Conservation (phyloP, 2,888 invertebrate genomes). For the Eilema caniola region DNA sequence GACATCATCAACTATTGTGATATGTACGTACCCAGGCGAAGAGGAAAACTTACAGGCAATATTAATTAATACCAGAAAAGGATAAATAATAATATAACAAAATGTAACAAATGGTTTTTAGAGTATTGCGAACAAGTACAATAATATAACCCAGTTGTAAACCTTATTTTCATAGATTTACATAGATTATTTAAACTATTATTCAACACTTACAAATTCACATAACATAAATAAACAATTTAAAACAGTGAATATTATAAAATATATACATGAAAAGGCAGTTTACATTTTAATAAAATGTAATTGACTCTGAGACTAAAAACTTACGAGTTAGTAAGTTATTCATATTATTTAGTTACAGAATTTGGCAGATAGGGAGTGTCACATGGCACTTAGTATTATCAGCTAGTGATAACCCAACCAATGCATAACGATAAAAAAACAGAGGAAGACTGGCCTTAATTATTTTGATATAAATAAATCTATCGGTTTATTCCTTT, state of each 20-base stretch:
- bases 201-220: conserved; percentile 9
- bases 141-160: conserved; percentile 1
- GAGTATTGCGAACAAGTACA: neutral
- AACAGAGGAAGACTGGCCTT: conserved; percentile 77
- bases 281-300: conserved; percentile 9
- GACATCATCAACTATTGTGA: conserved; percentile 46
- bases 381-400: conserved; percentile 82
- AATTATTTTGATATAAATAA: conserved; percentile 71
- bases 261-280: conserved; percentile 3
- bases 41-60: conserved; percentile 48
- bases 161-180: conserved; percentile 6
- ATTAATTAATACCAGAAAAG: conserved; percentile 32
- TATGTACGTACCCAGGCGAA: conserved; percentile 26
- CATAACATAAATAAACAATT: neutral
- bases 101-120: conserved; percentile 18
- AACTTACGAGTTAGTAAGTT: conserved; percentile 19
- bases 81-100: conserved; percentile 32
- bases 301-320: neutral
- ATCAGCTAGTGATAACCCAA: conserved; percentile 83
- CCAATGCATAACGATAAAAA: conserved; percentile 82
- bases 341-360: conserved; percentile 45
- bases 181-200: conserved; percentile 2
- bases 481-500: conserved; percentile 58
- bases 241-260: neutral
- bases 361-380: conserved; percentile 79